Percentiles rank a stretch among this genome's conserved stretches.
Evolutionary conservation across 37 sponge, comb jelly and placozoan species (phyloP).

Genomic region (Diacarnus erythraeanus): DNA sequence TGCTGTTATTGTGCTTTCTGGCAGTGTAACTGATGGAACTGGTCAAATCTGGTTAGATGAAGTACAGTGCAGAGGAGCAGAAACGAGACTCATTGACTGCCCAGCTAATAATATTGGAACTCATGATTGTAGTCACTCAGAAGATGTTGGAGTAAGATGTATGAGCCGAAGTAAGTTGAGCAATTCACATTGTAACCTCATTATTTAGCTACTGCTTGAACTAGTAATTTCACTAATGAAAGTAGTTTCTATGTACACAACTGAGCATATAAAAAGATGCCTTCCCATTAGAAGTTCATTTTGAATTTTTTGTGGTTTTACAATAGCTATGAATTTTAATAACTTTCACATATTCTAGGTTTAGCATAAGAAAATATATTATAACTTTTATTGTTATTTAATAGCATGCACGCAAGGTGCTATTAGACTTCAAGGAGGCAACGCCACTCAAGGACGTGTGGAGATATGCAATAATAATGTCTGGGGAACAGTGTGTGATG

Average conservation of each 20-base stretch:
- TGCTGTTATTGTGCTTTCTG: not conserved
- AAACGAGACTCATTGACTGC: slow-evolving; percentile 23
- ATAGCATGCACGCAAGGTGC: slow-evolving; percentile 18
- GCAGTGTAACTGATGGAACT: slow-evolving; percentile 16
- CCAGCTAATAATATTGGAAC: slow-evolving; percentile 5
- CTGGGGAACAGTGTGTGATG: slow-evolving; percentile 67
- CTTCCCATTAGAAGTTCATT: no score
- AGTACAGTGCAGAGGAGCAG: slow-evolving; percentile 19
- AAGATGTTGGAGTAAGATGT: slow-evolving; percentile 41
- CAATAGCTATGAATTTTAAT: no score
- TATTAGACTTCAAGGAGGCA: slow-evolving; percentile 24
- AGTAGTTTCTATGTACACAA: no score
- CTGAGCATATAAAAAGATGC: no score
- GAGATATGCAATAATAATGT: slow-evolving; percentile 45
- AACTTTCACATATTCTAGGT: no score
- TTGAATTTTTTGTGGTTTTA: no score
- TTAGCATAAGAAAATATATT: no score
- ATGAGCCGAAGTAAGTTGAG: not conserved
- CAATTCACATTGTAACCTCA: no score
- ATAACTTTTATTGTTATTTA: not conserved
- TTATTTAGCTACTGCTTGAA: no score
- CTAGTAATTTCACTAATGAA: no score
- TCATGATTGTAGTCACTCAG: slow-evolving; percentile 37
- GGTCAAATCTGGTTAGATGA: slow-evolving; percentile 36
- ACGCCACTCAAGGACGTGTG: slow-evolving; percentile 29